These are phyloP conservation scores for Illadopsis cleaveri DNA, from an alignment of 2,113 vertebrate genomes.

Conservation along the genomic window DNA sequence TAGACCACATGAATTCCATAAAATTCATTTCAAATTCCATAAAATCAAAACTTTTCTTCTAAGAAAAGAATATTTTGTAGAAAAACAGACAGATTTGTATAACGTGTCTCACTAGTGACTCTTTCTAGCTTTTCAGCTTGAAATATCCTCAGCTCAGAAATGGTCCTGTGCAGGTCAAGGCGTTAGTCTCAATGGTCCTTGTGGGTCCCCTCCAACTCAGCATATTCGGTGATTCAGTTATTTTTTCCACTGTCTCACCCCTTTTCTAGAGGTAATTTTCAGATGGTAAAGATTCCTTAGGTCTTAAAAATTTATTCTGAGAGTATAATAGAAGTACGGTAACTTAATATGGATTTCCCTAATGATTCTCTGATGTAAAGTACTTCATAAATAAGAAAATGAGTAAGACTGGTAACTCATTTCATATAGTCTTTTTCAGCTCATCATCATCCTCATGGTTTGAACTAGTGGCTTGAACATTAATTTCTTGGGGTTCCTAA, in stretches of 20 bases:
- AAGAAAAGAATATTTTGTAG: background rate
- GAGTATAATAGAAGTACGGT: background rate
- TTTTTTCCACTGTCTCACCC: background rate
- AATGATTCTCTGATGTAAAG: background rate
- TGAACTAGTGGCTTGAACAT: background rate
- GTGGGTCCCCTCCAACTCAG: background rate
- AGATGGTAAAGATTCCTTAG: background rate
- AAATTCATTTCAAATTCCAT: background rate
- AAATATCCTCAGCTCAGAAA: background rate
- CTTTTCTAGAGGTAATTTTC: background rate
- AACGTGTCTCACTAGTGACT: background rate
- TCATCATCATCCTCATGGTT: background rate
- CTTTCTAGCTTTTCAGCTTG: background rate
- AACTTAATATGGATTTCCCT: background rate
- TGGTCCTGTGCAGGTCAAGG: background rate
- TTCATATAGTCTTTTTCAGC: background rate
- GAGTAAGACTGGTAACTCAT: background rate
- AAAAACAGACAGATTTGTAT: background rate
- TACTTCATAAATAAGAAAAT: background rate
- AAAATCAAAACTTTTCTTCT: background rate
- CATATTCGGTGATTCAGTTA: background rate
- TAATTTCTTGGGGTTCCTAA: background rate
- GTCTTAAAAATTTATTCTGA: background rate
- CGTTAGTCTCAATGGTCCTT: too few relatives aligned
- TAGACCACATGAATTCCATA: background rate